Percentiles rank a stretch among this genome's conserved stretches.
Conservation (phyloP, 2,113 vertebrate species). For the Meles meles region DNA sequence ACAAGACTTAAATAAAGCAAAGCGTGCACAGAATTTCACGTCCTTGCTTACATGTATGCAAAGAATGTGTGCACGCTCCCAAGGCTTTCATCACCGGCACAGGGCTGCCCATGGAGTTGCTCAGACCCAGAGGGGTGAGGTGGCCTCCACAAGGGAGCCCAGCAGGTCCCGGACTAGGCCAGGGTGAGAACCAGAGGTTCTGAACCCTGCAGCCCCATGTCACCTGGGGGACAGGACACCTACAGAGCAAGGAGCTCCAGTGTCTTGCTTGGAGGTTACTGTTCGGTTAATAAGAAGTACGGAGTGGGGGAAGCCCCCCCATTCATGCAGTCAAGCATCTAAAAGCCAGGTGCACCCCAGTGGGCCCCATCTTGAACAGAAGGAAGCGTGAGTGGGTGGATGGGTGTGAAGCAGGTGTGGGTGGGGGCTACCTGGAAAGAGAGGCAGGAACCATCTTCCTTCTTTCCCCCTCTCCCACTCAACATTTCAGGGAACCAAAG, state of each 20-base stretch:
- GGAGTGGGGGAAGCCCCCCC: neutral
- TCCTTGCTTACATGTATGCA: neutral
- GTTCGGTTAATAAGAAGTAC: accelerated
- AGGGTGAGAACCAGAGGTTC: neutral
- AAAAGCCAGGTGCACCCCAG: neutral
- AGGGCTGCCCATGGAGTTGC: neutral
- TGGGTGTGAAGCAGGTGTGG: too few relatives aligned
- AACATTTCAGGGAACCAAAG: neutral
- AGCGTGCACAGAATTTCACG: neutral
- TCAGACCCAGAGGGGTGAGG: neutral
- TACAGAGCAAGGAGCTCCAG: neutral
- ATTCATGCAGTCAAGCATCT: neutral
- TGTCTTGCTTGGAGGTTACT: neutral
- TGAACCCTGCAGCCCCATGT: neutral
- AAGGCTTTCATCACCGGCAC: accelerated
- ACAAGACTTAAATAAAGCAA: neutral
- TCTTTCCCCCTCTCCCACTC: neutral
- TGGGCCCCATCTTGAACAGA: neutral
- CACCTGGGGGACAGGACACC: neutral
- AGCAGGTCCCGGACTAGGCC: neutral
- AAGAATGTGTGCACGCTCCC: too few relatives aligned
- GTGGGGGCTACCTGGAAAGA: neutral
- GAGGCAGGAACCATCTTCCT: neutral
- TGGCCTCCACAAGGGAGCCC: neutral
- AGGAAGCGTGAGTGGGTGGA: neutral